Evolutionary conservation across 2,113 vertebrate genomes (phyloP), one percentile per base, ranked within the genome.

Genomic region (Tychaedon coryphoeus): DNA sequence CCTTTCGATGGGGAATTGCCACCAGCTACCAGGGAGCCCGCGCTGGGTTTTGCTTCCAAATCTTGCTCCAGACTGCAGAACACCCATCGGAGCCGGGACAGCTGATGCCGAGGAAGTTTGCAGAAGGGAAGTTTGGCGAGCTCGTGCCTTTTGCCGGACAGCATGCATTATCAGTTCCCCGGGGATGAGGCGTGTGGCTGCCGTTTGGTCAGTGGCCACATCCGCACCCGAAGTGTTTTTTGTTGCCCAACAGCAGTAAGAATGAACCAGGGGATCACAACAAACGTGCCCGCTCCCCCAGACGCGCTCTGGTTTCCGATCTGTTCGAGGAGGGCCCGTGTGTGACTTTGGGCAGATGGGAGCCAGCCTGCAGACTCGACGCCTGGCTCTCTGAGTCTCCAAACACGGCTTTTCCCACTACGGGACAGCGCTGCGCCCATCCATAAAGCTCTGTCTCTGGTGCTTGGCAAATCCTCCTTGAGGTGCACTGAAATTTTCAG

Each of bases 241-340:
- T 33, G 40, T n/a, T 51, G 14, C 51, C 28, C 38, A 31, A 3
- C 9, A 67, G 66, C 28, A 26, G 10, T 29, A 6, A 3, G 33
- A 83, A 19, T 25, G 58, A 51, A 43, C 22, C 8, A 4, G 2
- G 20, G 34, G 6, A 15, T 57, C 47, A 42, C 65, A 14, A 60
- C 43, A 40, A 36, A 36, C 0, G 1, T 36, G 42, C 42, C 31
- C 1, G 1, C 28, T 74, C 9, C 48, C 20, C n/a, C 1, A 7
- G 36, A 6, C 1, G 1, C 1, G 1, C 54, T 20, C 43, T 34
- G 16, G 7, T 76, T 50, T 16, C 29, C 26, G 13, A 8, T 38
- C 36, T 31, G 20, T 24, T 42, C 11, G 56, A 36, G 36, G n/a
- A 60, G 34, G 40, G 54, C 22, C 5, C 0, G 1, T 2, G 58